phyloP scores from a whole-genome alignment of 2,113 vertebrate genomes.

The Aphelocoma coerulescens region DNA sequence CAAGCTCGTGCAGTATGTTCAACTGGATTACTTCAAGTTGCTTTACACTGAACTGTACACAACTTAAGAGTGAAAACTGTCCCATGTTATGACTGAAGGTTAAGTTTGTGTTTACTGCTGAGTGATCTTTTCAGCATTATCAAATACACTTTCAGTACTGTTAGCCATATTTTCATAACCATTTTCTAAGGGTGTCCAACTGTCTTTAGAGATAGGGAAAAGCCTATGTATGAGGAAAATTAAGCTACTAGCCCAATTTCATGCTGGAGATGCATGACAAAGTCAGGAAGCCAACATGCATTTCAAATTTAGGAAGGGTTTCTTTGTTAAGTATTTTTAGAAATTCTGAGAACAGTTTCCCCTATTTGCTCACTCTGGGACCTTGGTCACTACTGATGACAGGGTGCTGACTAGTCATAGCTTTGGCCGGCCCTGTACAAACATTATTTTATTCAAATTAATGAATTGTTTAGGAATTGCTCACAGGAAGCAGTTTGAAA shows the following conservation, averaged over 20 bases:
- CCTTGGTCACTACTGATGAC: not conserved
- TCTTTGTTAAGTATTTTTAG: not conserved
- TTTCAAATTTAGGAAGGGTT: not conserved
- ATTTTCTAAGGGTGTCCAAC: not conserved
- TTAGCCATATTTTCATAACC: not conserved
- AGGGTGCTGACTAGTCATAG: not conserved
- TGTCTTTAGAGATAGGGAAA: not conserved
- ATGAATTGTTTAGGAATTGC: not conserved
- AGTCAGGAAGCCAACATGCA: not conserved
- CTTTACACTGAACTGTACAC: not conserved
- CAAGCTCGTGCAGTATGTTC: not conserved
- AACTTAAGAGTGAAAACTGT: not conserved
- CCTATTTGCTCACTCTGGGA: not conserved
- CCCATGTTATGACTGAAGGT: not conserved
- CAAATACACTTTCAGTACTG: not conserved
- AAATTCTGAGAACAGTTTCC: not conserved
- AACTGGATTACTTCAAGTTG: not conserved
- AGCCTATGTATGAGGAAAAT: not conserved
- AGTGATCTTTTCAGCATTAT: not conserved
- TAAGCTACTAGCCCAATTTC: not conserved
- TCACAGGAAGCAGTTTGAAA: not conserved
- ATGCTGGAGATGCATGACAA: not conserved
- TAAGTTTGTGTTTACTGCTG: not conserved
- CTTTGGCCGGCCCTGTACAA: not conserved
- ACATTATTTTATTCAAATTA: not conserved